Evolutionary conservation across 2,888 invertebrate genomes (phyloP).

Genomic region (Antheraea assamensis): DNA sequence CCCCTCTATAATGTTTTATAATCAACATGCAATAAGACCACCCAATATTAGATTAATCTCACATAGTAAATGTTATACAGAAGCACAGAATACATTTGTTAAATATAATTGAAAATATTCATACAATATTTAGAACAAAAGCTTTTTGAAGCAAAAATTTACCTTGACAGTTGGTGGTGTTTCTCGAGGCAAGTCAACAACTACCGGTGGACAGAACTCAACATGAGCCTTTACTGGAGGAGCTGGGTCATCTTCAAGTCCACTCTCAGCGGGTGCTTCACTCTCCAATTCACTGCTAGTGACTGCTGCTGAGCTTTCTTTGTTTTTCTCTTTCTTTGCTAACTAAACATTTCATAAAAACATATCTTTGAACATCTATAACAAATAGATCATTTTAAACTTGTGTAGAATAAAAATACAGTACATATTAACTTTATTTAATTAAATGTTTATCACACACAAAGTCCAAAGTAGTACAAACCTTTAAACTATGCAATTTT

Average conservation of each 20-base stretch:
- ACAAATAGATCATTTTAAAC: conserved; percentile 10
- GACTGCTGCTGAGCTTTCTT: conserved; percentile 56
- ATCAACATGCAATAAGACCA: neutral
- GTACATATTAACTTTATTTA: neutral
- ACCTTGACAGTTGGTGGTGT: conserved; percentile 76
- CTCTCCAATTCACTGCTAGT: conserved; percentile 74
- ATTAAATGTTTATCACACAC: no score
- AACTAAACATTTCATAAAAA: conserved; percentile 43
- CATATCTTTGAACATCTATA: conserved; percentile 10
- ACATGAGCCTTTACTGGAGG: conserved; percentile 79
- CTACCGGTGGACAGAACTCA: conserved; percentile 85
- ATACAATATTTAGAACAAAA: neutral
- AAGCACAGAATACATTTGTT: neutral
- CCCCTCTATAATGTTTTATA: neutral
- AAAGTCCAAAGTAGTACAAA: no score
- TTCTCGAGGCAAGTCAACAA: conserved; percentile 83
- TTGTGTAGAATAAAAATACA: neutral
- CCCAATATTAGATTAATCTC: neutral
- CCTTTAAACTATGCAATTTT: neutral
- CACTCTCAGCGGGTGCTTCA: conserved; percentile 73
- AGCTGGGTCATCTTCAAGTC: conserved; percentile 65
- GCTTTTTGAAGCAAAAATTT: conserved; percentile 25
- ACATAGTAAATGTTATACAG: neutral
- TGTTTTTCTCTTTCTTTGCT: conserved; percentile 76
- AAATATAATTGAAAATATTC: neutral